Conservation (phyloP, 2,888 invertebrate genomes). For the Proisotoma minuta region DNA sequence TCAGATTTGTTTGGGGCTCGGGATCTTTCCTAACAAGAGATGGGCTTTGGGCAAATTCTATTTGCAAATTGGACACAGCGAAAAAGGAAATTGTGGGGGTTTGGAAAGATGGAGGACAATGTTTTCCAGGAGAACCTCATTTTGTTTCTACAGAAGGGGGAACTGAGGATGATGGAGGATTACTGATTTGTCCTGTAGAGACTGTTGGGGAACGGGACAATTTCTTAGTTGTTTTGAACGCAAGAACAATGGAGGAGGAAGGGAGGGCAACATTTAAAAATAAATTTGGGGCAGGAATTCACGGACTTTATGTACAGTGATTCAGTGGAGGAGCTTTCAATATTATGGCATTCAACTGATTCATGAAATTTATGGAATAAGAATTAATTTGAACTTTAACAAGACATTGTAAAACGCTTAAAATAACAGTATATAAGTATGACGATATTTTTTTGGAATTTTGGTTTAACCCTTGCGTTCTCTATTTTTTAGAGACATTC, state of each 20-base stretch:
- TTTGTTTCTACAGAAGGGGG: conserved; percentile 53
- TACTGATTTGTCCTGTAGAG: conserved; percentile 48
- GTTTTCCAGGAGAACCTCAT: conserved; percentile 52
- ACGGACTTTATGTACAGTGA: conserved; percentile 47
- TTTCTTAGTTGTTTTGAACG: conserved; percentile 50
- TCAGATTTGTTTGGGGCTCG: conserved; percentile 54
- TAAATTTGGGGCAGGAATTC: conserved; percentile 48
- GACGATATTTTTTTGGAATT: no score
- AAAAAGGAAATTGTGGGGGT: no score
- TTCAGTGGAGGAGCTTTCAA: not conserved
- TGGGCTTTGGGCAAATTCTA: conserved; percentile 44
- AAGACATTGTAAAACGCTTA: no score
- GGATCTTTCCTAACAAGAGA: conserved; percentile 49
- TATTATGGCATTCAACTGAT: no score
- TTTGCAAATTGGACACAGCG: conserved; percentile 34
- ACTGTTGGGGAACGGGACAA: conserved; percentile 45
- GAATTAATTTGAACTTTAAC: no score
- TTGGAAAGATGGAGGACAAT: conserved; percentile 21
- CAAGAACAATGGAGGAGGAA: conserved; percentile 50
- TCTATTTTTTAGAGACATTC: no score
- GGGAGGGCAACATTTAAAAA: conserved; percentile 49
- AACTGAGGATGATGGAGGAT: conserved; percentile 54
- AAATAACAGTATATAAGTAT: no score
- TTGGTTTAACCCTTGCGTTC: no score
- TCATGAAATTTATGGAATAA: no score